Percentiles rank a stretch among this genome's conserved stretches.
These are phyloP conservation scores for Sesamia nonagrioides DNA, from an alignment of 1,140 invertebrate genomes.

Conservation along the genomic window DNA sequence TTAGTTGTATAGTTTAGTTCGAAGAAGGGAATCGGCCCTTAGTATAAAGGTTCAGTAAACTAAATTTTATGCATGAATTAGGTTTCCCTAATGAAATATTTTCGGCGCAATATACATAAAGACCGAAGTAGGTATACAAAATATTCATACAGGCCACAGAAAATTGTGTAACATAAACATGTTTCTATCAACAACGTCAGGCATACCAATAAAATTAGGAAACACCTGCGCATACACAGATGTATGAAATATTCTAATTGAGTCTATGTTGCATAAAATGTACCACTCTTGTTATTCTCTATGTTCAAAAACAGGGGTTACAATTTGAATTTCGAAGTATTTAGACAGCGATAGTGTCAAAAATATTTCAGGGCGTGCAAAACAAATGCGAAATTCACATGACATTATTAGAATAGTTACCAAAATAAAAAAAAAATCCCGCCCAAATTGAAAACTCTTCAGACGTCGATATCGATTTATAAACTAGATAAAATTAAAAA, in stretches of 20 bases:
- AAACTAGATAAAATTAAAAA: no score
- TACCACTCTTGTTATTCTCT: not conserved
- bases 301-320: no score
- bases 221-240: conserved; percentile 41
- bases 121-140: not conserved
- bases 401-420: no score
- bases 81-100: not conserved
- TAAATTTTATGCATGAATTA: not conserved
- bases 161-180: conserved; percentile 23
- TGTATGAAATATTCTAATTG: conserved; percentile 38
- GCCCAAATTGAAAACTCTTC: no score
- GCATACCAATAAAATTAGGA: conserved; percentile 31
- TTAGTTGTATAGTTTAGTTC: no score
- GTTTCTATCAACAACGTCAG: conserved; percentile 17
- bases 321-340: not conserved
- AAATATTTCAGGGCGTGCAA: no score
- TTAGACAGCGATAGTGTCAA: no score
- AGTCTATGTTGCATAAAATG: conserved; percentile 16
- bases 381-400: no score
- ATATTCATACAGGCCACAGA: not conserved
- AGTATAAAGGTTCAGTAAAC: not conserved
- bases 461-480: no score
- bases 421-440: no score
- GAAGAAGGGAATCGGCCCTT: no score
- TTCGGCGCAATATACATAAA: not conserved